A percentile compares a stretch with the other conserved stretches of the same genome.
Conservation (phyloP, 2,888 invertebrate genomes). For the Hololepta plana region DNA sequence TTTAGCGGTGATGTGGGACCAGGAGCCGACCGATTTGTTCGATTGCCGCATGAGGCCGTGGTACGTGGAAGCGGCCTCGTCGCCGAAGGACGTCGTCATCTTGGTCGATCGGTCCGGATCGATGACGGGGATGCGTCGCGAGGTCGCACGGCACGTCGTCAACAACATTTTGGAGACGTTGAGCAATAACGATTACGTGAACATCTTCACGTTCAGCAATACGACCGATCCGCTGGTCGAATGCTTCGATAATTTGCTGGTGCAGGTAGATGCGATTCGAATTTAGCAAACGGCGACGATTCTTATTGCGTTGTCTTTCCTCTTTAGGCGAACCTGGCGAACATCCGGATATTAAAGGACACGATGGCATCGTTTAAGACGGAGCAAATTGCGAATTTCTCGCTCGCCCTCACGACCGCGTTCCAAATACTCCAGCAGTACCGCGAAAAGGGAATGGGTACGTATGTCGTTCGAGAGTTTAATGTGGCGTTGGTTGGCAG, state of each 20-base stretch:
- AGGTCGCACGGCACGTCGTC: slow-evolving; percentile 78
- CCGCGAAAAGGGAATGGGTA: no score
- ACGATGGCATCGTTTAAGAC: slow-evolving; percentile 62
- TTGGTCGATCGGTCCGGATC: slow-evolving; percentile 49
- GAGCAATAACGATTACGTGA: slow-evolving; percentile 95
- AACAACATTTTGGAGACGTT: slow-evolving; percentile 87
- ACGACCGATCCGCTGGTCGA: slow-evolving; percentile 63
- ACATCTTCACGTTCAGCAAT: slow-evolving; percentile 83
- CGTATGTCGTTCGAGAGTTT: no score
- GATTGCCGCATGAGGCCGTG: slow-evolving; percentile 89
- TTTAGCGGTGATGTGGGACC: slow-evolving; percentile 56
- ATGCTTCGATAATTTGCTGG: slow-evolving; percentile 76
- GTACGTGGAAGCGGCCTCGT: slow-evolving; percentile 96
- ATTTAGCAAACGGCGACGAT: no score
- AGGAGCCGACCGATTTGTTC: slow-evolving; percentile 72
- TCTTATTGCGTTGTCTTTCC: no score
- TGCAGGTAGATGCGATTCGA: slow-evolving; percentile 47
- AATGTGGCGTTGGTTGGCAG: no score
- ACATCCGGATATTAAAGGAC: slow-evolving; percentile 65
- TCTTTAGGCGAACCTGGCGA: slow-evolving; percentile 65
- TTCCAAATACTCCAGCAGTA: slow-evolving; percentile 57
- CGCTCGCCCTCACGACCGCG: slow-evolving; percentile 70
- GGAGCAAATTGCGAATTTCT: slow-evolving; percentile 85
- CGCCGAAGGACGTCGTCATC: slow-evolving; percentile 80
- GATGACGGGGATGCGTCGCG: slow-evolving; percentile 52